Percentiles rank a stretch among this genome's conserved stretches.
Evolutionary conservation across 2,113 vertebrate genomes (phyloP).

Genomic region (Ailurus styani): DNA sequence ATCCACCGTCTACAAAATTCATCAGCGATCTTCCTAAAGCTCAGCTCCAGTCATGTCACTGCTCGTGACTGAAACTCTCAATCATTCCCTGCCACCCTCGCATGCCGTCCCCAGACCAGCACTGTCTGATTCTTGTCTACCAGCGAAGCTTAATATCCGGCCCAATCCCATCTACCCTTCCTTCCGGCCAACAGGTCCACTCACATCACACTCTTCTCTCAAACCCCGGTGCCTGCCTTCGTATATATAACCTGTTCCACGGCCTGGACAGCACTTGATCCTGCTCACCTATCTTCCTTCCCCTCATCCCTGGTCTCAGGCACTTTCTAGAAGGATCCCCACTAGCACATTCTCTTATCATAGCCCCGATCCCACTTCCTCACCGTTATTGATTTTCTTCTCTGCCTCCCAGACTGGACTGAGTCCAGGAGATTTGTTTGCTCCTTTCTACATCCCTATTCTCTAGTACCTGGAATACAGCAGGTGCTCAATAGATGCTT

Average conservation of each 20-base stretch:
- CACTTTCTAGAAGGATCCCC: not conserved
- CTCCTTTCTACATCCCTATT: not conserved
- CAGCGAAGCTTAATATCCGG: not conserved
- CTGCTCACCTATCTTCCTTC: not conserved
- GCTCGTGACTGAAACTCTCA: not conserved
- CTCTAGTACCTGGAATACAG: not conserved
- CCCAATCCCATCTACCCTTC: not conserved
- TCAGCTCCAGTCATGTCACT: not conserved
- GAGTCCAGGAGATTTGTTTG: not conserved
- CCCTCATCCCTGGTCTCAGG: not conserved
- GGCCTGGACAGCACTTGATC: not conserved
- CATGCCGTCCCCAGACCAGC: not conserved
- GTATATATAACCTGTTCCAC: rapidly evolving
- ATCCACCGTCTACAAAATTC: not conserved
- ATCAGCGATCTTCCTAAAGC: not conserved
- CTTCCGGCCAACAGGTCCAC: not conserved
- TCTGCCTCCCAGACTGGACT: not conserved
- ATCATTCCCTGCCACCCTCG: not conserved
- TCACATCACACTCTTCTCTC: not conserved
- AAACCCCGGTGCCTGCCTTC: not conserved
- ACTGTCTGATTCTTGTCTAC: not conserved
- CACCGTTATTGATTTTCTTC: not conserved
- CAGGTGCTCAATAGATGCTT: not conserved
- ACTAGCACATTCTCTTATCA: not conserved
- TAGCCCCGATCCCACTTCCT: not conserved